Evolutionary conservation across 2,888 invertebrate genomes (phyloP).

Genomic region (Rotaria macrura): DNA sequence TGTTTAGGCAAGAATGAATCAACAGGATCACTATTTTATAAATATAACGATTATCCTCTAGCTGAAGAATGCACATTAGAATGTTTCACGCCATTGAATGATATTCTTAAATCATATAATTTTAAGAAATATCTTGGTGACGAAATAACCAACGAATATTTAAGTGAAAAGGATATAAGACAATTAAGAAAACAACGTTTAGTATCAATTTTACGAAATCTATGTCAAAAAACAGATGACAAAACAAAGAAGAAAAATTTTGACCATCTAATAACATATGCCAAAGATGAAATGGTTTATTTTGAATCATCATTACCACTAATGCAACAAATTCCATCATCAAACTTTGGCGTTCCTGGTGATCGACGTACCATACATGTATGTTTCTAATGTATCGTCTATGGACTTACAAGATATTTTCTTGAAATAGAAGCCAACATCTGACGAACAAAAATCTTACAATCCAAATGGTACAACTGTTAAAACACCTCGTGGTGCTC

Average conservation of each 20-base stretch:
- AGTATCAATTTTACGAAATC: not conserved
- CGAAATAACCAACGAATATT: not conserved
- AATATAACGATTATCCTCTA: slow-evolving; percentile 22
- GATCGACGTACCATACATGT: not conserved
- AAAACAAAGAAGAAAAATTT: not conserved
- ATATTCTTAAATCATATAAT: not conserved
- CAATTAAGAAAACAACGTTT: not conserved
- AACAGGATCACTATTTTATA: not conserved
- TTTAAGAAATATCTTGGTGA: slow-evolving; percentile 25
- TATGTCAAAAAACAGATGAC: not conserved
- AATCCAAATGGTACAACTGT: not conserved
- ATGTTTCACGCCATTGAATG: slow-evolving; percentile 27
- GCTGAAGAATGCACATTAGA: slow-evolving; percentile 26
- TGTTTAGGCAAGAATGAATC: not conserved
- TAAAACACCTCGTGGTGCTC: not conserved
- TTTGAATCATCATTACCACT: not conserved
- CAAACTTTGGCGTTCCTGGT: not conserved
- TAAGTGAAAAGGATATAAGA: not conserved
- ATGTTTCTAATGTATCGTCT: not conserved
- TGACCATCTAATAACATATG: not conserved
- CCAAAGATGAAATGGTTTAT: not conserved
- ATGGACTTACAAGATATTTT: too few species aligned
- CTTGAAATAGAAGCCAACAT: not conserved
- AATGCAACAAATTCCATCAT: not conserved
- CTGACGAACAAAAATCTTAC: not conserved